Evolutionary conservation across 1,140 invertebrate genomes (phyloP).

Genomic region (Conus betulinus): DNA sequence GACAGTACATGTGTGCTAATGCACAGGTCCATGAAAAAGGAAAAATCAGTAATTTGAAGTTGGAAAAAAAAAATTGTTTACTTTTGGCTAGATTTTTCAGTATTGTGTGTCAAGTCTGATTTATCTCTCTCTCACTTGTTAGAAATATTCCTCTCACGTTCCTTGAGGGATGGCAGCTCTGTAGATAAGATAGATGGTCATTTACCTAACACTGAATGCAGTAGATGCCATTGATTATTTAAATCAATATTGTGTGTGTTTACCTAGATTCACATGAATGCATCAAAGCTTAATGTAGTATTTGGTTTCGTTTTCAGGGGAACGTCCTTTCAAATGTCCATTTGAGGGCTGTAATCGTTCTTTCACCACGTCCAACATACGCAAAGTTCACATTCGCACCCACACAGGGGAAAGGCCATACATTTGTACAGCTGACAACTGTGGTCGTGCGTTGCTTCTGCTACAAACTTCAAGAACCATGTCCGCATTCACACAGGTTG

Average conservation of each 20-base stretch:
- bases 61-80: too few relatives aligned
- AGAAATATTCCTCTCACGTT: too few relatives aligned
- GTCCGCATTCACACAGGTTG: conserved; percentile 77
- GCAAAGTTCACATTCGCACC: too few relatives aligned
- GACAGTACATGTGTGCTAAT: too few relatives aligned
- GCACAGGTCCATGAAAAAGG: too few relatives aligned
- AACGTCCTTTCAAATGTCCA: conserved; percentile 83
- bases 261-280: not conserved
- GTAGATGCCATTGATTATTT: not conserved
- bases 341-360: conserved; percentile 81
- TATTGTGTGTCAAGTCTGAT: too few relatives aligned
- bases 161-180: too few relatives aligned
- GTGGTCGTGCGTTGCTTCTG: conserved; percentile 79
- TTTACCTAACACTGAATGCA: not conserved
- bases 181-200: too few relatives aligned
- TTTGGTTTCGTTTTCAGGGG: conserved; percentile 74
- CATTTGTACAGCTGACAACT: conserved; percentile 73
- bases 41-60: too few relatives aligned
- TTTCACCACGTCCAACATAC: conserved; percentile 86
- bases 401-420: conserved; percentile 78
- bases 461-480: conserved; percentile 84
- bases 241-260: too few relatives aligned
- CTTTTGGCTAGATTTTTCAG: too few relatives aligned
- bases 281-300: not conserved
- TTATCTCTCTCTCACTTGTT: too few relatives aligned